Base-by-base conservation (phyloP, 2,113 vertebrate genomes). In the Acanthisitta chloris region DNA sequence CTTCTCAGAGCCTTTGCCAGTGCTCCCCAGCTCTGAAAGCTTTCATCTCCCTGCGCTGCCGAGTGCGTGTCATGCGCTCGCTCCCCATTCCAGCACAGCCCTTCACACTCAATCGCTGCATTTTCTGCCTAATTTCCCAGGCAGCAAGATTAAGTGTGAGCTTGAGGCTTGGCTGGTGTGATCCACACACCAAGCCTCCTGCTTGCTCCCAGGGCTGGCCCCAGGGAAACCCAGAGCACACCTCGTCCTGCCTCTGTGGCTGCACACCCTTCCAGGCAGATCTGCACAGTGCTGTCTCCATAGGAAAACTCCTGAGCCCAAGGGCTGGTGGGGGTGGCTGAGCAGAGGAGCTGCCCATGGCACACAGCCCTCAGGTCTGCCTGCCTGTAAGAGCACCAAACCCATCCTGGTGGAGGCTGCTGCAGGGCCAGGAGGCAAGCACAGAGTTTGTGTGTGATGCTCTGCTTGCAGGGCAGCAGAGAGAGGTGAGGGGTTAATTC, bases 121-220 rank as follows among this genome's bases (percentile, higher is more conserved):
- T 96, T 97, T 96, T 96, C 95, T 96, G 96, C 97, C 93, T 96
- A 96, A 97, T 97, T 97, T 96, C 96, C 94, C 94, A 95, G 91
- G 88, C 93, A 86, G 93, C 51, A 31, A 58, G 96, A 96, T 92
- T 83, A 97, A 94, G 62, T 65, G 86, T 21, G 86, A 85, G 96
- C 93, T 96, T 3, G 4, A 82, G 87, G 66, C 62, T 78, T 8
- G 55, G 67, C 82, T 79, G 81, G 78, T 7, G 8, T 16, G 31
- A 79, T 54, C 51, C 4, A 0, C 46, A 18, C 57, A 31, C 16
- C 17, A 24, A 4, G 2, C 9, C 48, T 23, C 48, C 48, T 24
- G 6, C 48, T 24, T 49, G 52, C 79, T 89, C 12, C 18, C 42
- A 11, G 73, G 81, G 61, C 86, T 87, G 79, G 59, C 84, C 81